Base-by-base conservation (phyloP, 2,888 invertebrate species). In the Cryptus armator region DNA sequence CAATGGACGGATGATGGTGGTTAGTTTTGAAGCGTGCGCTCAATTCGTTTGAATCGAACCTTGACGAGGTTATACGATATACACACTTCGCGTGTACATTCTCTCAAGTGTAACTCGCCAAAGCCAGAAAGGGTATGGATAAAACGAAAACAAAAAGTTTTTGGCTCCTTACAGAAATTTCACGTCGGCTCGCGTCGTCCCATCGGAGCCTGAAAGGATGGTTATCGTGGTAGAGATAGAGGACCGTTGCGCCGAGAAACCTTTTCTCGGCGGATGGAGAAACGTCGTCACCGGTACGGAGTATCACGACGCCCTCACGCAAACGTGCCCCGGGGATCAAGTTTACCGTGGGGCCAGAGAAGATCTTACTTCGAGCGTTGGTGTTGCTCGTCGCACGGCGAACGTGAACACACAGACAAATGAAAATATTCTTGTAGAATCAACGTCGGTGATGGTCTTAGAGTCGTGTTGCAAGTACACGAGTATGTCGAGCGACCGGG, bases 251-350 rank as follows among this genome's bases (percentile, higher is more conserved):
- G 96, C 96, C 62, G 92, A 95, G 71, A 98, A 98, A 91, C 97
- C 97, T 0, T 97, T 96, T 94, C 94, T 97, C 87, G 97, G 98
- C 64, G 98, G 98, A 44, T 98, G 97, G 93, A 95, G 95, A 85
- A 96, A 98, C 93, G 95, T 95, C 86, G 92, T 95, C 72, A 97
- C 96, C 79, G 96, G 96, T 51, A 93, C 95, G 14, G 95, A 97
- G 89, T 98, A 96, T 92, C 96, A 97, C 91, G 97, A 99, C 94
- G 98, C 98, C 4, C 96, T 95, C 88, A 96, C 97, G 0, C 98
- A 98, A 94, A 98, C 98, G 82, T 84, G 77, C 83, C 84, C 80
- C 62, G 48, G 85, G 85, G 83, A 85, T 75, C 79, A 46, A n/a
- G 84, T 75, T 86, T 86, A 77, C 81, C 70, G 59, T n/a, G 14